Evolutionary conservation across 2,113 vertebrate genomes (phyloP), one percentile per base, ranked within the genome.

Genomic region (Peromyscus californicus): DNA sequence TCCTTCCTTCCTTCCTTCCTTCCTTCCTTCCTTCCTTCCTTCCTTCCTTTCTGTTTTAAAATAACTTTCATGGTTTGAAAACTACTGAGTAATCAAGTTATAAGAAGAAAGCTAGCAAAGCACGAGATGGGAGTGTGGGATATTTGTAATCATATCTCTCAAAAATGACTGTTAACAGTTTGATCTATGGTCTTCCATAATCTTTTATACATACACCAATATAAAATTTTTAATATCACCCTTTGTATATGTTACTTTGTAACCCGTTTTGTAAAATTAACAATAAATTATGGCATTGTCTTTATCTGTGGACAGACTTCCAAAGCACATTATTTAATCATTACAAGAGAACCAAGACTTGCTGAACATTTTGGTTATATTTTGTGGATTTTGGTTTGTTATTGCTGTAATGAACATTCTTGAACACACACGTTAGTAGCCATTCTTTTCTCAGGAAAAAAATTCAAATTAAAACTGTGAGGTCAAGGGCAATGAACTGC

Each of bases 31-130:
- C 17, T 26, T 76, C 59, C 21, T 80, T 26, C 33, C 59, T 80
- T 26, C 59, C 10, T 70, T 13, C 33, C 2, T 80, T 24, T 79
- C 19, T 54, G 5, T 78, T 91, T 82, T n/a, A 45, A 54, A 86
- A 54, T 39, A 67, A 36, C 39, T 45, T 89, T 83, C 80, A 92
- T 31, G 51, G 11, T 61, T 94, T 89, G 70, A 87, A 93, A 97
- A 90, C 42, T 17, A 29, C 24, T 61, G 63, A 84, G 22, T 75
- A 80, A 72, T 65, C 17, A 88, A 48, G 10, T 72, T 78, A 57
- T 48, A 83, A 89, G 48, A 95, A 57, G 51, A 93, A 92, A 93
- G 29, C 61, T 67, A 19, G 21, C 48, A 76, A 89, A 89, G 29
- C 45, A 78, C 7, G 82, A 36, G 92, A 75, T 24, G 42, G 39